These are phyloP conservation scores for Notocelia uddmanniana DNA, from an alignment of 2,888 invertebrate species.

Conservation along the genomic window DNA sequence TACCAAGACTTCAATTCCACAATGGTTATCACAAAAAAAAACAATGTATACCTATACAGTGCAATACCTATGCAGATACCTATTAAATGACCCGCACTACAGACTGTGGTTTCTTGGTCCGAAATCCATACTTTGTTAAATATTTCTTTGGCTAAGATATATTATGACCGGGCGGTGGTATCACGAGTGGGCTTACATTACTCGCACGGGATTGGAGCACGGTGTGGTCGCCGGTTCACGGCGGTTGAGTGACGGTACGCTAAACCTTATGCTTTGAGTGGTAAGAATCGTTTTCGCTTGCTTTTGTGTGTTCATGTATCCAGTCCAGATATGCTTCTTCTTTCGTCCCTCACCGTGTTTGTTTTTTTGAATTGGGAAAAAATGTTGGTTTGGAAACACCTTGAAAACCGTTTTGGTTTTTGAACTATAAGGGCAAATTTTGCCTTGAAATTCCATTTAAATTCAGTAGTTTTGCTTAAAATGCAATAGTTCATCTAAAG, in stretches of 20 bases:
- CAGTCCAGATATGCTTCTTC: not conserved
- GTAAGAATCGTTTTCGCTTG: conserved; percentile 54
- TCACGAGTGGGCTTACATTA: conserved; percentile 64
- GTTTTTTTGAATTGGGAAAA: not conserved
- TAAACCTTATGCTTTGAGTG: conserved; percentile 52
- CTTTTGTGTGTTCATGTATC: conserved; percentile 34
- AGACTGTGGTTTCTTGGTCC: no score
- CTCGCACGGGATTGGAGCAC: conserved; percentile 63
- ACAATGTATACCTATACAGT: no score
- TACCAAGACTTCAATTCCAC: no score
- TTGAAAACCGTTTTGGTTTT: not conserved
- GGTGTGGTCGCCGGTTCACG: conserved; percentile 60
- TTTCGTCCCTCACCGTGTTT: not conserved
- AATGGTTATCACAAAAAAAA: no score
- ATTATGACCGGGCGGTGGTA: conserved; percentile 14
- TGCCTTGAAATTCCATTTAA: not conserved
- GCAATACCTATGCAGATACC: no score
- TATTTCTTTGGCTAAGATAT: not conserved
- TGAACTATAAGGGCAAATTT: not conserved
- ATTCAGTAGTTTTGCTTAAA: no score
- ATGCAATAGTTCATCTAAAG: no score
- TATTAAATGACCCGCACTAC: no score
- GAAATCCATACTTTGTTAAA: no score
- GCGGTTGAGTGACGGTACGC: conserved; percentile 69
- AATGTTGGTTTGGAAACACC: not conserved